Evolutionary conservation across 2,888 invertebrate genomes (phyloP).

Genomic region (Didymodactylos carnosus): DNA sequence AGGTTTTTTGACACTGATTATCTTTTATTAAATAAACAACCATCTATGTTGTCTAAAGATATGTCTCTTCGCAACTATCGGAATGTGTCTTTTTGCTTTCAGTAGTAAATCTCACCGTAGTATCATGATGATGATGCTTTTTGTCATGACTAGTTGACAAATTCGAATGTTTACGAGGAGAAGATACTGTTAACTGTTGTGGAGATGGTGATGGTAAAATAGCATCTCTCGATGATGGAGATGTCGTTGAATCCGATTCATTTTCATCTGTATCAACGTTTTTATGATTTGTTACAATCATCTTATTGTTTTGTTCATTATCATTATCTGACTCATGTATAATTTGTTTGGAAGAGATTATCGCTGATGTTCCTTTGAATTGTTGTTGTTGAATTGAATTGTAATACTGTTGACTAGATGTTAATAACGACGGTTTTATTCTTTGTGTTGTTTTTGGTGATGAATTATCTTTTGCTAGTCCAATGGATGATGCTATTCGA

Average conservation of each 20-base stretch:
- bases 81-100: neutral
- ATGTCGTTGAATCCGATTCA: neutral
- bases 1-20: too few species aligned
- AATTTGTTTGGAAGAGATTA: too few species aligned
- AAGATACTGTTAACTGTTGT: too few species aligned
- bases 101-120: neutral
- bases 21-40: too few species aligned
- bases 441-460: neutral
- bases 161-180: too few species aligned
- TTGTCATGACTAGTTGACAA: too few species aligned
- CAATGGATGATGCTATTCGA: neutral
- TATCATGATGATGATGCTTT: too few species aligned
- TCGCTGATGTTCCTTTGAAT: neutral
- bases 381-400: neutral
- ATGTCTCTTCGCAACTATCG: neutral
- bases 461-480: neutral
- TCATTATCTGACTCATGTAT: neutral
- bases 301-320: neutral
- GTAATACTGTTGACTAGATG: neutral
- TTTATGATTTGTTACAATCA: too few species aligned
- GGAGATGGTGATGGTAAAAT: too few species aligned
- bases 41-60: too few species aligned
- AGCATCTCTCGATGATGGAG: neutral
- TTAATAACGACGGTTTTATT: neutral
- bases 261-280: too few species aligned